phyloP scores from a whole-genome alignment of 2,888 invertebrate genomes.

The Pecten maximus region DNA sequence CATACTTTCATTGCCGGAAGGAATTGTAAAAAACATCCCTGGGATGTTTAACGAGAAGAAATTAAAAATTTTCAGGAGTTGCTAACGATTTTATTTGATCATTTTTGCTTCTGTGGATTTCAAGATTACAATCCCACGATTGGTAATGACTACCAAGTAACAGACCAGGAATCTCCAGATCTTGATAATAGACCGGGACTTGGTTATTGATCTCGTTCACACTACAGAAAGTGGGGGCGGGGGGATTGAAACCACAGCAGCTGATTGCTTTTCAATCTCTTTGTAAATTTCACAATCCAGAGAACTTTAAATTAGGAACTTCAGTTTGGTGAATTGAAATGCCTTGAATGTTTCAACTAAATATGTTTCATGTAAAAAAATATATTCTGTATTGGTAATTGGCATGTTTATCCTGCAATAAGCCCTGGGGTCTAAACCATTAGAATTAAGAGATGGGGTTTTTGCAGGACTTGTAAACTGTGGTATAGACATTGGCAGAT shows the following conservation, averaged over 20 bases:
- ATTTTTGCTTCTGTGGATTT: background rate
- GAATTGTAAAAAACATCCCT: background rate
- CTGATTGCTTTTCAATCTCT: background rate
- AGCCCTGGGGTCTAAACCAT: too few relatives aligned
- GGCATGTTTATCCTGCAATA: too few relatives aligned
- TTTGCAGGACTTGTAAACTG: too few relatives aligned
- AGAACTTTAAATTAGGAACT: background rate
- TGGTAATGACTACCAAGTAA: background rate
- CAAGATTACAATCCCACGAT: background rate
- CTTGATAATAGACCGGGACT: background rate
- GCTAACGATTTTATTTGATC: background rate
- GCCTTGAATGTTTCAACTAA: background rate
- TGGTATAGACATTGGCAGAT: too few relatives aligned
- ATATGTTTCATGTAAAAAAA: background rate
- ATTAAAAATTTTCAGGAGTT: background rate
- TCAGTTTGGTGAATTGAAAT: background rate
- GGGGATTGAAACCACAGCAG: background rate
- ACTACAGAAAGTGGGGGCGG: background rate
- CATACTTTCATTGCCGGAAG: background rate
- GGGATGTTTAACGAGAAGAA: background rate
- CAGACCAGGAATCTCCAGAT: background rate
- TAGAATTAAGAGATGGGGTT: too few relatives aligned
- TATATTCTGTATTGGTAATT: background rate
- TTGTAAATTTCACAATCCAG: background rate
- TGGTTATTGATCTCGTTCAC: background rate